Percentiles rank a stretch among this genome's conserved stretches.
Evolutionary conservation across 1,140 invertebrate species (phyloP).

Genomic region (Aphelinus certus): DNA sequence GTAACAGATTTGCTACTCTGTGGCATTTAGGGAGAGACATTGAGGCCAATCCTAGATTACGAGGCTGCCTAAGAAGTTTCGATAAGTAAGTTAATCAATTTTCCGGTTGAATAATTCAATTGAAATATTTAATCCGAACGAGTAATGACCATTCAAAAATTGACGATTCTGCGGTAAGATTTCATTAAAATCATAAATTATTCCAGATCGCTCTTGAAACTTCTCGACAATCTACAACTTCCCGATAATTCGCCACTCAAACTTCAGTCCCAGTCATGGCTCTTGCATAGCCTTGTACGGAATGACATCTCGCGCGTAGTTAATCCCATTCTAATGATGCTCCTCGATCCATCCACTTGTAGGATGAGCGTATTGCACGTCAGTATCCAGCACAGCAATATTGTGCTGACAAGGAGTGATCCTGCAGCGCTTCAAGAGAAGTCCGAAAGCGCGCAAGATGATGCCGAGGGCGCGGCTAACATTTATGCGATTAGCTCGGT

Average conservation of each 20-base stretch:
- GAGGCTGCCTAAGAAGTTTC: conserved; percentile 64
- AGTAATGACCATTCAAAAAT: background rate
- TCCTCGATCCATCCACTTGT: conserved; percentile 84
- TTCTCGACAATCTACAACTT: conserved; percentile 81
- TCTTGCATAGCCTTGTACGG: conserved; percentile 77
- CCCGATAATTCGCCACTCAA: conserved; percentile 75
- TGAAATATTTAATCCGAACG: no score
- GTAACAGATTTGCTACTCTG: conserved; percentile 79
- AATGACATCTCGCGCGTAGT: conserved; percentile 83
- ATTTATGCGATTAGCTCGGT: conserved; percentile 89
- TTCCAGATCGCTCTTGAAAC: conserved; percentile 75
- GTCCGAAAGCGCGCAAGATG: conserved; percentile 54
- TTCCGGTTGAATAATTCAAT: background rate
- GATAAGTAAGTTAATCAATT: conserved; percentile 60
- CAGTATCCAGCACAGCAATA: conserved; percentile 77
- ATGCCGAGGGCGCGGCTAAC: conserved; percentile 70
- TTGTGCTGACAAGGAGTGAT: conserved; percentile 61
- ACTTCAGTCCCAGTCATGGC: conserved; percentile 77
- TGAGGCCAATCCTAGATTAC: conserved; percentile 60
- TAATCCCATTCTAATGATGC: conserved; percentile 80
- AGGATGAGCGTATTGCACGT: conserved; percentile 88
- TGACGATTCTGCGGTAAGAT: background rate
- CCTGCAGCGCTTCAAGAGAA: conserved; percentile 58
- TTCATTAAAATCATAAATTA: background rate
- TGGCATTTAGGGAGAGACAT: conserved; percentile 84